These are phyloP conservation scores for Rhinoptilus africanus DNA, from an alignment of 2,113 vertebrate genomes.

Conservation along the genomic window DNA sequence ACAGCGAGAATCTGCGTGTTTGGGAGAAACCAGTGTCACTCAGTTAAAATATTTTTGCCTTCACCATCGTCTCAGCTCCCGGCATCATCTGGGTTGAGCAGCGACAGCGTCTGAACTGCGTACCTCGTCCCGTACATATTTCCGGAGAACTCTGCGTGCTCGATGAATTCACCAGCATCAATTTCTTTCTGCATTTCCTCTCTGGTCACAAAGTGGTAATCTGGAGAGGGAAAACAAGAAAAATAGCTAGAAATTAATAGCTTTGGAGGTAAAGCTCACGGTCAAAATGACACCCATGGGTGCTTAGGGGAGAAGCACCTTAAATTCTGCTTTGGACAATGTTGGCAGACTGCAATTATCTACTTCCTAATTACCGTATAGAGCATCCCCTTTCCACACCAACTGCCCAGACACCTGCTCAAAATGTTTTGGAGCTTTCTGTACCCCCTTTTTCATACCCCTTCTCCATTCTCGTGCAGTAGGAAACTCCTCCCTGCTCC, in stretches of 20 bases:
- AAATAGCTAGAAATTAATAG: background rate
- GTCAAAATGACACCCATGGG: fast-evolving
- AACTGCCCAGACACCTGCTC: background rate
- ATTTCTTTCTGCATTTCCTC: conserved; percentile 87
- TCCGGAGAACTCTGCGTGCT: conserved; percentile 90
- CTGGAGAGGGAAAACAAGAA: conserved; percentile 55
- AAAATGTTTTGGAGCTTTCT: background rate
- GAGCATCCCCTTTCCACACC: background rate
- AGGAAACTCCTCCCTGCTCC: background rate
- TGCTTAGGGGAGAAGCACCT: background rate
- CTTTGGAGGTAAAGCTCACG: background rate
- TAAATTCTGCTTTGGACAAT: background rate
- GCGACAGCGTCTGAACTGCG: fast-evolving
- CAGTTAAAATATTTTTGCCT: background rate
- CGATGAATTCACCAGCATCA: conserved; percentile 85
- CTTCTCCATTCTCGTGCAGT: background rate
- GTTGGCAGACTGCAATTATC: background rate
- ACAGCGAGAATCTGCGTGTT: background rate
- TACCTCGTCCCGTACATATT: conserved; percentile 97
- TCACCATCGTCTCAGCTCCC: background rate
- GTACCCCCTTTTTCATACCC: background rate
- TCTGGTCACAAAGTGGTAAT: conserved; percentile 92
- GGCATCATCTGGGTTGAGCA: background rate
- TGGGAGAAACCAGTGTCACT: fast-evolving
- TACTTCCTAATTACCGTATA: fast-evolving